Evolutionary conservation across 2,797 vertebrate genomes (phyloP), one percentile per base, ranked within the genome.

Genomic region (Darevskia mixta): DNA sequence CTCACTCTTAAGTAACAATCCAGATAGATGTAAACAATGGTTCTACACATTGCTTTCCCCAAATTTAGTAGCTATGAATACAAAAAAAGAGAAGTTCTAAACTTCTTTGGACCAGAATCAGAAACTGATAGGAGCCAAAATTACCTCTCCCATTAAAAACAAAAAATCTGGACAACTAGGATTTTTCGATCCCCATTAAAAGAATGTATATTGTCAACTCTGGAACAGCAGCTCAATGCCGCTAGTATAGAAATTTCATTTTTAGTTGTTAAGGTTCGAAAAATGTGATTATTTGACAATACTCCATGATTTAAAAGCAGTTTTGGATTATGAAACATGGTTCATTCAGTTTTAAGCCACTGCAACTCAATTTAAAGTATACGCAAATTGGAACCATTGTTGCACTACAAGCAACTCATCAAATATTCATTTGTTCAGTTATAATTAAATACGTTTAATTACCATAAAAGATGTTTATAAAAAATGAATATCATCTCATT

Each of bases 381-480:
- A 41, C 23, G 72, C 71, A 89, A 58, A 86, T 69, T 86, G 79
- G 80, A 82, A 58, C 72, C 61, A 86, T 69, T 86, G 69, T 41
- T 89, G 43, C 35, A 32, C 20, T 90, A 84, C 64, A 89, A 87
- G 10, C 29, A n/a, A 76, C 79, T 91, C 83, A 93, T 82, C 15
- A 92, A 87, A 64, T 87, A 86, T 88, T 90, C 80, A 71, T 84
- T 87, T 88, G 61, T 86, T 92, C 85, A 66, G 29, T 90, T 69
- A 79, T 41, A 87, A 90, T 85, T 90, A 80, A 75, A 85, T 79
- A 90, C 64, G 32, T 86, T 29, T 58, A 79, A 82, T 58, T 43
- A 85, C 58, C 75, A 87, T 80, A 84, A 69, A 84, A 76, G 61
- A 61, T 45, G 3, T 86, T 92, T 89, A 91, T 20, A n/a, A 55